phyloP scores from a whole-genome alignment of 2,113 vertebrate species.

The Oryzias woworae region DNA sequence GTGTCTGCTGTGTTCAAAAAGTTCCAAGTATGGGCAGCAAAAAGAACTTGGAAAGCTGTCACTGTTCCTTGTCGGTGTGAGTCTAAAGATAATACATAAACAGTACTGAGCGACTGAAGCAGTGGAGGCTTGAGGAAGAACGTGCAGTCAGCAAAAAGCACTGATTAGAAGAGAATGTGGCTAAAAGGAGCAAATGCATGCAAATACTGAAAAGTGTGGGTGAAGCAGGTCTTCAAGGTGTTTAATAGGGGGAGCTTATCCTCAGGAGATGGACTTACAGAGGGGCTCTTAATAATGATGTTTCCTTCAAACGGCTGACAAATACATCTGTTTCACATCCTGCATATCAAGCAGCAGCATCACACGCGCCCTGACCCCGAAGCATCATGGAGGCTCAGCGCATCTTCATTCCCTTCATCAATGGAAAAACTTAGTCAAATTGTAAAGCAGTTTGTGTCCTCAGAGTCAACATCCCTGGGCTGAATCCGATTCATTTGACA shows the following conservation, averaged over 20 bases:
- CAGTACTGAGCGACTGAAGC: constrained; percentile 21
- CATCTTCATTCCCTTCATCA: constrained; percentile 41
- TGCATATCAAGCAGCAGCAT: constrained; percentile 51
- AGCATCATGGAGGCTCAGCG: constrained; percentile 54
- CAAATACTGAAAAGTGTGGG: constrained; percentile 35
- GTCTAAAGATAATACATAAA: constrained; percentile 28
- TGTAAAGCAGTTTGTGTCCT: constrained; percentile 49
- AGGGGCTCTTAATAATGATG: constrained; percentile 22
- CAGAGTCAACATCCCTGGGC: constrained; percentile 16
- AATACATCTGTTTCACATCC: constrained; percentile 59
- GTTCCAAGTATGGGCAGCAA: constrained; percentile 33
- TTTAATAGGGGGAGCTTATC: constrained; percentile 30
- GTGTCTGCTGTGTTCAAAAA: constrained; percentile 22
- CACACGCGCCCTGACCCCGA: constrained; percentile 61
- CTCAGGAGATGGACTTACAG: constrained; percentile 32
- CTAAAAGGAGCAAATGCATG: constrained; percentile 40
- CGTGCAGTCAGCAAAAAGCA: constrained; percentile 23
- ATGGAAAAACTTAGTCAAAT: constrained; percentile 57
- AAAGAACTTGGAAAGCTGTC: constrained; percentile 44
- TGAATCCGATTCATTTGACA: constrained; percentile 39
- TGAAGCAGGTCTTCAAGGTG: constrained; percentile 69
- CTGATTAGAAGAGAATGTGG: constrained; percentile 19
- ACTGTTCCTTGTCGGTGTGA: constrained; percentile 22
- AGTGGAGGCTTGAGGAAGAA: constrained; percentile 15
- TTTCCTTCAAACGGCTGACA: constrained; percentile 52